A percentile compares a stretch with the other conserved stretches of the same genome.
Conservation (phyloP, 2,113 vertebrate species). For the Ophiodon elongatus region DNA sequence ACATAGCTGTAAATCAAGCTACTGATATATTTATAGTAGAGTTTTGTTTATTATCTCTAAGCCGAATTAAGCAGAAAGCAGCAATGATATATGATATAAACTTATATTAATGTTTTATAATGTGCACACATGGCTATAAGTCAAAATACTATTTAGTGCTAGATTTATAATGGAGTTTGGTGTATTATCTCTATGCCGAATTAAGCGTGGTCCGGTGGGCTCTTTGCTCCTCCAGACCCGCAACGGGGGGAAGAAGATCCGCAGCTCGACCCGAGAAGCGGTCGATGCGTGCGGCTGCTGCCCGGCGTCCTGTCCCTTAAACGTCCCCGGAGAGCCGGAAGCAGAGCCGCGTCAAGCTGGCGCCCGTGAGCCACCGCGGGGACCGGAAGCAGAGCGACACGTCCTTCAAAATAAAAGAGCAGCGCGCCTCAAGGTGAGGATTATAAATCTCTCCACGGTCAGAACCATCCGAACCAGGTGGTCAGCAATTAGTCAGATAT, state of each 20-base stretch:
- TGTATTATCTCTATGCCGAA: too few relatives aligned
- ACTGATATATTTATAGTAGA: not conserved
- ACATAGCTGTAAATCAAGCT: too few relatives aligned
- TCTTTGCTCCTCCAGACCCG: too few relatives aligned
- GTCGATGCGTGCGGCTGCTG: conserved; percentile 12
- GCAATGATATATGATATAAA: not conserved
- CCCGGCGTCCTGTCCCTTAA: conserved; percentile 16
- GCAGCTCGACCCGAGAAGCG: not conserved
- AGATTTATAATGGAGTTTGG: not conserved
- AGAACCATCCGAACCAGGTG: not conserved
- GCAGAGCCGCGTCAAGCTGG: not conserved
- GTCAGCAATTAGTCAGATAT: not conserved
- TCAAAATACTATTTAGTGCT: not conserved
- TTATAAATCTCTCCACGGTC: too few relatives aligned
- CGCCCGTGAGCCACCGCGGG: not conserved
- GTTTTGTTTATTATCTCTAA: not conserved
- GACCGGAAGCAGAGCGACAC: not conserved
- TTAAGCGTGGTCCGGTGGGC: too few relatives aligned
- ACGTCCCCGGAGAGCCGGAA: not conserved
- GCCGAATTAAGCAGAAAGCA: conserved; percentile 1
- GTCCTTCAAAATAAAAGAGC: conserved; percentile 36
- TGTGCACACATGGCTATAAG: fast-evolving
- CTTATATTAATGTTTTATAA: not conserved
- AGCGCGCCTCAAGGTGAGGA: too few relatives aligned
- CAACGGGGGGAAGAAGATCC: not conserved